A percentile compares a stretch with the other conserved stretches of the same genome.
Conservation (phyloP, 2,797 vertebrate species). For the Phalanger gymnotis region DNA sequence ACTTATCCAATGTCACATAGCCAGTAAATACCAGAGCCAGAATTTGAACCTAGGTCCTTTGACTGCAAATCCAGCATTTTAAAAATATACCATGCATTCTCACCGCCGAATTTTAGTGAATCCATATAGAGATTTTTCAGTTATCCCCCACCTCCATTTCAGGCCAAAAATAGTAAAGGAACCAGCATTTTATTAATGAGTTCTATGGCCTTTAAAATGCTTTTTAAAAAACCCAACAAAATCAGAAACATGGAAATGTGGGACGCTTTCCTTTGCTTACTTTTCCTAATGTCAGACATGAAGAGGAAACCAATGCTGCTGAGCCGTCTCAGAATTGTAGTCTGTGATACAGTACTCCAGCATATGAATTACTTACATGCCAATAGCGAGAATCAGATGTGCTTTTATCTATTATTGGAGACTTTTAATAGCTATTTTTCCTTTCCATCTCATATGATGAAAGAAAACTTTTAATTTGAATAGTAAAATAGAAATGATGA, state of each 20-base stretch:
- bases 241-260: neutral
- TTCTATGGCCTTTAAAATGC: slow-evolving; percentile 25
- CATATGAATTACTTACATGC: neutral
- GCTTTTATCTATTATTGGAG: slow-evolving; percentile 6
- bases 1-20: neutral
- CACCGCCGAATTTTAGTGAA: neutral
- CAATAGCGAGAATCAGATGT: neutral
- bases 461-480: slow-evolving; percentile 45
- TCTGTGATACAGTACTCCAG: neutral
- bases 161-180: slow-evolving; percentile 14
- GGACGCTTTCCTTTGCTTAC: neutral
- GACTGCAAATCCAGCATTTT: neutral
- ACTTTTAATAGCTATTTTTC: slow-evolving; percentile 30
- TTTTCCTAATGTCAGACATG: slow-evolving; percentile 29
- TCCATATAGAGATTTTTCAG: neutral
- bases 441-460: neutral
- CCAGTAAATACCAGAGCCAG: neutral
- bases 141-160: neutral
- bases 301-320: neutral
- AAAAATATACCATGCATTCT: slow-evolving; percentile 10
- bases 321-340: neutral
- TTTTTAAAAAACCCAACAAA: slow-evolving; percentile 32
- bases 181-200: slow-evolving; percentile 15
- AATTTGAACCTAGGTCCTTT: neutral
- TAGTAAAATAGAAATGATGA: slow-evolving; percentile 31